A percentile compares a stretch with the other conserved stretches of the same genome.
These are phyloP conservation scores for Hydrolagus colliei DNA, from an alignment of 2,797 vertebrate genomes.

Conservation along the genomic window DNA sequence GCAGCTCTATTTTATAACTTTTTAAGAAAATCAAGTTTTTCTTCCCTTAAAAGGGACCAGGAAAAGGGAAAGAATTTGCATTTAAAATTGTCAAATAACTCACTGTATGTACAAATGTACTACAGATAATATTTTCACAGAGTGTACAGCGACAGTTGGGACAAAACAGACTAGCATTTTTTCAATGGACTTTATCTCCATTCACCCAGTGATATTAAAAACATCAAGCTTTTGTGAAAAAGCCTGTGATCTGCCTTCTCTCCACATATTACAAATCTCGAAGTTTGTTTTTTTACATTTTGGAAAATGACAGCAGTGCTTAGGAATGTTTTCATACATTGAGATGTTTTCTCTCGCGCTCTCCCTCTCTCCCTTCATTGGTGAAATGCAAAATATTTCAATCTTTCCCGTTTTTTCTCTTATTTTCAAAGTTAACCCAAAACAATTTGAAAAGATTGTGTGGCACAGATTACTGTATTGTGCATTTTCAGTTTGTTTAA, in stretches of 20 bases:
- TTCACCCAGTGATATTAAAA: neutral
- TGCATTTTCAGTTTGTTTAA: neutral
- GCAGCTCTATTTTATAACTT: neutral
- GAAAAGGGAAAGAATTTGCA: neutral
- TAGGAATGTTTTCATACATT: neutral
- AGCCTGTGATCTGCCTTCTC: neutral
- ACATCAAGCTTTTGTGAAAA: neutral
- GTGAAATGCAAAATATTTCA: neutral
- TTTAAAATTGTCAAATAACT: neutral
- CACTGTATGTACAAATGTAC: neutral
- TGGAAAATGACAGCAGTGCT: neutral
- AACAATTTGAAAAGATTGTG: neutral
- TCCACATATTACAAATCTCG: neutral
- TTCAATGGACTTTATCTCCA: neutral
- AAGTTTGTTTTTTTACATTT: neutral
- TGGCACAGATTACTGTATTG: neutral
- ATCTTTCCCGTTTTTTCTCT: neutral
- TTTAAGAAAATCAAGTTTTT: neutral
- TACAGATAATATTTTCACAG: neutral
- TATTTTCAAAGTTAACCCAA: too few relatives aligned
- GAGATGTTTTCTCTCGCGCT: neutral
- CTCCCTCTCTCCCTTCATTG: neutral
- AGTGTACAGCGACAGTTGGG: neutral
- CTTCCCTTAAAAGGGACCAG: neutral
- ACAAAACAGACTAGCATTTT: neutral